Evolutionary conservation across 2,113 vertebrate species (phyloP), one percentile per base, ranked within the genome.

Genomic region (Uropsilus gracilis): DNA sequence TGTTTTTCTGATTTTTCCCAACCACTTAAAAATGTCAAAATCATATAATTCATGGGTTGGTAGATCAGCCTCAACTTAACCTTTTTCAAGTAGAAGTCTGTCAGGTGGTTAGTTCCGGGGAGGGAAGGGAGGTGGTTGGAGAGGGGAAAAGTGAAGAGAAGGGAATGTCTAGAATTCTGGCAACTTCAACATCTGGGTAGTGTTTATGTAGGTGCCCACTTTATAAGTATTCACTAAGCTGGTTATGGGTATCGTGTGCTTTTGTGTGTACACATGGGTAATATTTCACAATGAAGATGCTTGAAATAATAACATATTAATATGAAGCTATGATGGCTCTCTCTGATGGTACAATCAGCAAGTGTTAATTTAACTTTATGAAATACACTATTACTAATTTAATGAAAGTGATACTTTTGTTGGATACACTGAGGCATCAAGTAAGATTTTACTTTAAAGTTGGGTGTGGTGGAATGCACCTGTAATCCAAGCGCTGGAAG

Each of bases 1-100:
- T 44, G 5, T 39, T 69, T 2, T 84, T 89, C 61, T 48, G 44
- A 5, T 77, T 82, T 75, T 28, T 32, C 7, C 39, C 28, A 71
- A 77, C 50, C 5, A 42, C 8, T 92, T 28, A 71, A 86, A 94
- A 75, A 61, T 18, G 42, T 55, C 64, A 59, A 90, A 86, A 44
- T 8, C 4, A 10, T 72, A 55, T 73, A 22, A 80, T 10, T 30
- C n/a, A 3, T 5, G 13, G 61, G 28, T 32, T n/a, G 34, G 24
- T 28, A 32, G 7, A 13, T 17, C 64, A 46, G 18, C 22, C 64
- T 53, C 32, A 32, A 12, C 2, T 42, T 37, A 16, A 14, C 14
- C 9, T 0, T 59, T 42, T 61, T 89, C 32, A 1, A 3, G 1
- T 14, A 53, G 66, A 28, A 53, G 5, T 81, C 14, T 48, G 7